Evolutionary conservation across 2,797 vertebrate genomes (phyloP).

Genomic region (Dipus sagitta): DNA sequence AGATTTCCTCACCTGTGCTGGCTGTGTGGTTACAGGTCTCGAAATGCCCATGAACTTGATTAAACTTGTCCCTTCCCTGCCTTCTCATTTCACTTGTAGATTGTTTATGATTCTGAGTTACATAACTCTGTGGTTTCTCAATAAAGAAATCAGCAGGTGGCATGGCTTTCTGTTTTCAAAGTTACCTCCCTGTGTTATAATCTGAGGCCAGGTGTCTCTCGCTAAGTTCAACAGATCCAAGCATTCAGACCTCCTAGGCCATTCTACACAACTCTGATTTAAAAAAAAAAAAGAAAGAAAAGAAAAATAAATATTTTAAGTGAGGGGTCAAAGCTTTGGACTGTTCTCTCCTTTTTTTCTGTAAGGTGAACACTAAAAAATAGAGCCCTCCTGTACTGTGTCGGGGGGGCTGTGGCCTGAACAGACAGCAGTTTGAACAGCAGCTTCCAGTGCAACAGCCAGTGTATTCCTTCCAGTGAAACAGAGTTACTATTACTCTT

Average conservation of each 20-base stretch:
- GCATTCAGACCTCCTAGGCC: conserved; percentile 45
- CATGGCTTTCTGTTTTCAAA: conserved; percentile 69
- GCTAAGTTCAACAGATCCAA: conserved; percentile 32
- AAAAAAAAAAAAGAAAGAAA: background rate
- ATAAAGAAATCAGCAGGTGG: conserved; percentile 80
- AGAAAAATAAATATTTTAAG: conserved; percentile 64
- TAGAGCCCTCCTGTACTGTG: background rate
- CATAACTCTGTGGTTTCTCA: conserved; percentile 79
- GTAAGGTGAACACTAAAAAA: background rate
- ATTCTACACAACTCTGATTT: conserved; percentile 1
- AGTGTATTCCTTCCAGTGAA: background rate
- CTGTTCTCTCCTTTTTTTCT: background rate
- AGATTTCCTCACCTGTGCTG: conserved; percentile 75
- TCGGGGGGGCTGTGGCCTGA: background rate
- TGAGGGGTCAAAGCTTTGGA: conserved; percentile 12
- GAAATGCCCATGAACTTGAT: conserved; percentile 75
- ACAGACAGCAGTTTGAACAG: background rate
- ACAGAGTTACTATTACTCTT: background rate
- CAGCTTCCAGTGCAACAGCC: background rate
- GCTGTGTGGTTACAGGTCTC: conserved; percentile 69
- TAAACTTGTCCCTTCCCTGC: conserved; percentile 71
- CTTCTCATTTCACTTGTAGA: conserved; percentile 64
- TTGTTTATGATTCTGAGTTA: conserved; percentile 77
- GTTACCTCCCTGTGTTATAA: conserved; percentile 70
- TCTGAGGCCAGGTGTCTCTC: conserved; percentile 73